These are phyloP conservation scores for Lagopus muta DNA, from an alignment of 2,113 vertebrate species.

Conservation along the genomic window DNA sequence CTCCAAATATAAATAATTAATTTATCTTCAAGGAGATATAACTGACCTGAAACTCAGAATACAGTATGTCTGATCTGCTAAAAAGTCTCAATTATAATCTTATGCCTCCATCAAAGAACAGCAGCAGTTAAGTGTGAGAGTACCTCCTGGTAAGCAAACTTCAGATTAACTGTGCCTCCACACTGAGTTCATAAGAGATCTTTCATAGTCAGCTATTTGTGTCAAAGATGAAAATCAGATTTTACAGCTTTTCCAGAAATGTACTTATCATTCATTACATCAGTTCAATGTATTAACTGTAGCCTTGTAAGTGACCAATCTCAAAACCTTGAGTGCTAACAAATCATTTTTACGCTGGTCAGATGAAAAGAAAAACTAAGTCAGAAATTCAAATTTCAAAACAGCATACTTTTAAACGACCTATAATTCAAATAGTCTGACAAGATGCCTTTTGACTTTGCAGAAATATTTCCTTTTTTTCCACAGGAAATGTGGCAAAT, in stretches of 20 bases:
- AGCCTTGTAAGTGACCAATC: slow-evolving; percentile 4
- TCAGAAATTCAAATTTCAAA: slow-evolving; percentile 41
- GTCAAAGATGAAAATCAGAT: not conserved
- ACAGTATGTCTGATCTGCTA: not conserved
- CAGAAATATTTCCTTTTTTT: slow-evolving; percentile 2
- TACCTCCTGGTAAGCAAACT: not conserved
- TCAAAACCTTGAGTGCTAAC: not conserved
- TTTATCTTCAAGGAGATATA: not conserved
- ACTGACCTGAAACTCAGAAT: not conserved
- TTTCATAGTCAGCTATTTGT: not conserved
- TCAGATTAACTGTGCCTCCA: not conserved
- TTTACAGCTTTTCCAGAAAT: slow-evolving; percentile 15
- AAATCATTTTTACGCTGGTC: slow-evolving; percentile 6
- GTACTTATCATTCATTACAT: not conserved
- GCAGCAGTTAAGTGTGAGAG: not conserved
- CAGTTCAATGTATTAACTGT: not conserved
- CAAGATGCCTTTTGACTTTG: not conserved
- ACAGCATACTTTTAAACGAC: not conserved
- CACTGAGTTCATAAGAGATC: not conserved
- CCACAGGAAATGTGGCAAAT: not conserved
- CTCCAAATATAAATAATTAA: not conserved
- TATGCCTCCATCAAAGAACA: not conserved
- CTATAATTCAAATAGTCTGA: not conserved
- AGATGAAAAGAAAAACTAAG: slow-evolving; percentile 8
- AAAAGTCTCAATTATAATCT: not conserved